These are phyloP conservation scores for Battus philenor DNA, from an alignment of 1,140 invertebrate genomes.

Conservation along the genomic window DNA sequence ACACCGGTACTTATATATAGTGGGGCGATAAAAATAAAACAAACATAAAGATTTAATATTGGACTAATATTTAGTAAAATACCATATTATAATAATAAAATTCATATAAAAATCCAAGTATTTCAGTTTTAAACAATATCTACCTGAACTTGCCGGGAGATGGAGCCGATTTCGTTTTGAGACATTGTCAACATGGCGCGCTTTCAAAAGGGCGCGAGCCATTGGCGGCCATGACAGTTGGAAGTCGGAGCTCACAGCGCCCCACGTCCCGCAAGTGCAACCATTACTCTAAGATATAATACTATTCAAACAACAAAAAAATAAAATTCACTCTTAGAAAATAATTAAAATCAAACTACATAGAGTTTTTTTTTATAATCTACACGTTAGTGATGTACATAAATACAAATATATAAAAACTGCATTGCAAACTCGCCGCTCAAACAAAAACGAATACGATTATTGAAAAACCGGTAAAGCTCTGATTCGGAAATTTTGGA, in stretches of 20 bases:
- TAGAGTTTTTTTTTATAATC: conserved; percentile 36
- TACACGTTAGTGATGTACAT: conserved; percentile 42
- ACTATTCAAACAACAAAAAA: conserved; percentile 68
- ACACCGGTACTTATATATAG: conserved; percentile 10
- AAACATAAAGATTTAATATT: conserved; percentile 70
- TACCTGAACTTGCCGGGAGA: conserved; percentile 35
- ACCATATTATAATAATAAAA: conserved; percentile 75
- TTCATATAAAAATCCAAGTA: conserved; percentile 74
- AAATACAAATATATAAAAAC: conserved; percentile 50
- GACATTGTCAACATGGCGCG: too few species aligned
- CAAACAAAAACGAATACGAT: conserved; percentile 26
- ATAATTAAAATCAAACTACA: conserved; percentile 44
- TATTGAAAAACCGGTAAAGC: conserved; percentile 37
- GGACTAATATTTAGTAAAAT: conserved; percentile 75
- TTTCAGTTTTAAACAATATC: conserved; percentile 70
- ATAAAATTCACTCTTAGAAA: conserved; percentile 58
- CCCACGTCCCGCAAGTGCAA: conserved; percentile 33
- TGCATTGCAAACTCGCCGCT: conserved; percentile 24
- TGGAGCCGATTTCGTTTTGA: too few species aligned
- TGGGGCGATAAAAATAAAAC: conserved; percentile 54
- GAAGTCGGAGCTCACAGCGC: conserved; percentile 13
- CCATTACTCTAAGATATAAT: conserved; percentile 58
- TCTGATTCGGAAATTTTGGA: conserved; percentile 49
- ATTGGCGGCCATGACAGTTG: background rate
- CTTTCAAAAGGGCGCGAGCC: background rate